Percentiles rank a stretch among this genome's conserved stretches.
These are phyloP conservation scores for Rousettus madagascariensis DNA, from an alignment of 2,797 vertebrate genomes.

Conservation along the genomic window DNA sequence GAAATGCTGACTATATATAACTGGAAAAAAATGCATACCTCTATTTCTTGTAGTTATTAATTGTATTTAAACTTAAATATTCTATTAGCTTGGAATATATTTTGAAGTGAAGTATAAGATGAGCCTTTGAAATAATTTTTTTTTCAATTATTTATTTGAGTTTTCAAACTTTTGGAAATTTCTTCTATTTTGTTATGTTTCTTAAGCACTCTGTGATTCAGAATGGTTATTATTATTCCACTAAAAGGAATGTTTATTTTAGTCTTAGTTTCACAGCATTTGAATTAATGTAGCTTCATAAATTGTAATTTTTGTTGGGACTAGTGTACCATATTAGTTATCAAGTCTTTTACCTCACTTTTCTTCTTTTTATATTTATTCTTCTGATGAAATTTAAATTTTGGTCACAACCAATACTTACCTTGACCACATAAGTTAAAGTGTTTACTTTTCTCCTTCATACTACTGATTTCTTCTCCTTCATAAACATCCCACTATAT, in stretches of 20 bases:
- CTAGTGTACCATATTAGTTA: neutral
- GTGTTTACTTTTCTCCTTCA: neutral
- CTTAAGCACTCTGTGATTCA: neutral
- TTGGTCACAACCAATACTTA: neutral
- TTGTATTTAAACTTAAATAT: neutral
- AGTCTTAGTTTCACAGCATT: neutral
- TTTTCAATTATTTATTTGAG: neutral
- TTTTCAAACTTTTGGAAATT: neutral
- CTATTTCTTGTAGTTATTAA: neutral
- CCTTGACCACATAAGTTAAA: neutral
- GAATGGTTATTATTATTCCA: neutral
- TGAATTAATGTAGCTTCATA: neutral
- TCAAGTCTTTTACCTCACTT: neutral
- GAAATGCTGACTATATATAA: neutral
- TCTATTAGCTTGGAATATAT: neutral
- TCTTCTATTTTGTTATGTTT: neutral
- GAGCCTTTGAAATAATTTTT: neutral
- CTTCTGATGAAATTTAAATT: neutral
- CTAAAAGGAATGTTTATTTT: neutral
- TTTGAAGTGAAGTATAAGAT: neutral
- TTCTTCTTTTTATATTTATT: neutral
- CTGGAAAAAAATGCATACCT: neutral
- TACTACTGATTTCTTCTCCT: neutral
- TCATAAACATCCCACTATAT: neutral
- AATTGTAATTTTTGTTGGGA: neutral